Percentiles rank a stretch among this genome's conserved stretches.
These are phyloP conservation scores for Drosophila azteca DNA, from an alignment of 1,140 invertebrate species.

Conservation along the genomic window DNA sequence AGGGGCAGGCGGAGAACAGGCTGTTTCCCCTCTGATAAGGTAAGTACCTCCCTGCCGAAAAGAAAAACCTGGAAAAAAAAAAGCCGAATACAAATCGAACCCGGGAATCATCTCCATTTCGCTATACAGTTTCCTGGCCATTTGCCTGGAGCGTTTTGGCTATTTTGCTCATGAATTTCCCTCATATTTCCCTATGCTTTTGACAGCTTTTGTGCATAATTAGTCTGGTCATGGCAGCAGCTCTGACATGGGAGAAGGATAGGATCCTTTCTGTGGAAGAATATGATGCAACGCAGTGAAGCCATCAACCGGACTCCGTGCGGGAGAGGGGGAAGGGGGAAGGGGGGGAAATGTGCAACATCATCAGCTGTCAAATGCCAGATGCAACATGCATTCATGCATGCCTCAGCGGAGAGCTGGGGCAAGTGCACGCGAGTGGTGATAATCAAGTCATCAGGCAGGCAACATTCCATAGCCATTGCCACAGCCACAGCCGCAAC, in stretches of 20 bases:
- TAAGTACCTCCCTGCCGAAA: conserved; percentile 26
- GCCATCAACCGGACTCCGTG: conserved; percentile 23
- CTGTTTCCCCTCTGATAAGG: conserved; percentile 30
- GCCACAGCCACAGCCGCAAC: background rate
- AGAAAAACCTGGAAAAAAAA: conserved; percentile 20
- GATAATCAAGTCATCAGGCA: conserved; percentile 74
- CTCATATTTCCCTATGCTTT: background rate
- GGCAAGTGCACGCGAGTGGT: conserved; percentile 67
- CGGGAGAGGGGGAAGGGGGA: background rate
- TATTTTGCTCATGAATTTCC: background rate
- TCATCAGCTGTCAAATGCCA: conserved; percentile 71
- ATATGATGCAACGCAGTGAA: background rate
- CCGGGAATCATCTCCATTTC: too few relatives aligned
- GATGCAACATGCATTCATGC: conserved; percentile 54
- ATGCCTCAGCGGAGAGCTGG: conserved; percentile 45
- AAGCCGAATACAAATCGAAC: background rate
- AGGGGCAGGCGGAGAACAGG: background rate
- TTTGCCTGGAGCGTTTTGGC: too few relatives aligned
- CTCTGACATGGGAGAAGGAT: too few relatives aligned
- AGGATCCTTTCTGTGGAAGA: too few relatives aligned
- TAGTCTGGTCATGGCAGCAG: conserved; percentile 32
- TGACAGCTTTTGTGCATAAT: conserved; percentile 33
- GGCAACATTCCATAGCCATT: background rate
- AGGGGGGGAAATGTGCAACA: conserved; percentile 48
- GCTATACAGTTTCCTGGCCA: too few relatives aligned